Evolutionary conservation across 2,113 vertebrate genomes (phyloP).

Genomic region (Dromaius novaehollandiae): DNA sequence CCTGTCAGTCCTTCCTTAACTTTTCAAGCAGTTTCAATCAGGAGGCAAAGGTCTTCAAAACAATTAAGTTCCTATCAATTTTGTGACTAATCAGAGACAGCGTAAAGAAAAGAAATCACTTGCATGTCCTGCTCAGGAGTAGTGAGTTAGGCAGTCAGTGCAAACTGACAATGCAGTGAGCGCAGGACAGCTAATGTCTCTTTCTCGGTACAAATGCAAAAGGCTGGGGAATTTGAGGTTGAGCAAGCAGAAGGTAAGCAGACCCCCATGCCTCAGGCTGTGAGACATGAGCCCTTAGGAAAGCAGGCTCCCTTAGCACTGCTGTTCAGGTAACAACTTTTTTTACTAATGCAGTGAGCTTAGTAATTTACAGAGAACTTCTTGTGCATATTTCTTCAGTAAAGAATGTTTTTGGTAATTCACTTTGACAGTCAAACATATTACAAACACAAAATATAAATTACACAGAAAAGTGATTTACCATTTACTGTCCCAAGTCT

Average conservation of each 20-base stretch:
- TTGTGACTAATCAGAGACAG: conserved; percentile 24
- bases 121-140: background rate
- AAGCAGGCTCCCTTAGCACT: background rate
- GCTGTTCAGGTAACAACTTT: background rate
- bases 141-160: background rate
- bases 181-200: background rate
- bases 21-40: conserved; percentile 24
- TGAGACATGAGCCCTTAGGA: background rate
- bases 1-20: background rate
- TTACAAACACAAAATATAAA: conserved; percentile 4
- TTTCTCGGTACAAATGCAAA: background rate
- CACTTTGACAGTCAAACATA: background rate
- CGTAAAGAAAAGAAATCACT: conserved; percentile 16
- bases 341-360: background rate
- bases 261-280: background rate
- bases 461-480: conserved; percentile 5
- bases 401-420: conserved; percentile 17
- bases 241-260: background rate
- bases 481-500: background rate
- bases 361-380: conserved; percentile 3
- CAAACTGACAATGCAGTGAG: background rate
- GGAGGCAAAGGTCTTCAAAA: conserved; percentile 49
- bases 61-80: conserved; percentile 61
- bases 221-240: background rate
- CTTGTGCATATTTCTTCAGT: background rate